Evolutionary conservation across 2,113 vertebrate genomes (phyloP), one percentile per base, ranked within the genome.

Genomic region (Thermophis baileyi): DNA sequence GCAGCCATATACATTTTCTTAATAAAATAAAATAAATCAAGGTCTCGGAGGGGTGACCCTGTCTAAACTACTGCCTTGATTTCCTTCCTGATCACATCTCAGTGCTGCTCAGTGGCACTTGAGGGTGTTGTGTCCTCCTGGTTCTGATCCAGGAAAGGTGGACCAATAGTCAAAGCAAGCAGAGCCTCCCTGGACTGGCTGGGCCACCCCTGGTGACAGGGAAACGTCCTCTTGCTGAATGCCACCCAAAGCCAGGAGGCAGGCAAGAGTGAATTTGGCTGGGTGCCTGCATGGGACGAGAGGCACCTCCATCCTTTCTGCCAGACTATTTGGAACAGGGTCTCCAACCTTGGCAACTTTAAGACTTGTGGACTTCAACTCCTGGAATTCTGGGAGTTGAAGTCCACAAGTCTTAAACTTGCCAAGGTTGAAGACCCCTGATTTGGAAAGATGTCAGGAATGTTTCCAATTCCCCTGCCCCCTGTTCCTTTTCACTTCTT

Each of bases 261-360:
- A 86, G 35, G n/a, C 0, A 2, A 25, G 18, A 60, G 60, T n/a
- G 53, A 40, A 24, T 57, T 57, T 57, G 24, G 55, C 46, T 94
- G 93, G 94, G 93, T 94, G 93, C 92, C 46, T 30, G 25, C 18
- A 16, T 47, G 92, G 90, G 60, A 47, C 1, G 89, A 50, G 53
- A 3, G 14, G n/a, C 25, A 44, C 25, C 1, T 3, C n/a, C 54
- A 1, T 4, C 46, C 46, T 35, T 1, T 5, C 0, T 16, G 57
- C 85, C 50, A 20, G 35, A 1, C n/a, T n/a, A n/a, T n/a, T n/a
- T n/a, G n/a, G n/a, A n/a, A n/a, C n/a, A n/a, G n/a, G n/a, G n/a
- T n/a, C n/a, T n/a, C n/a, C n/a, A n/a, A n/a, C n/a, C n/a, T n/a
- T n/a, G n/a, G n/a, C n/a, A n/a, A n/a, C n/a, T n/a, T n/a, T n/a